A percentile compares a stretch with the other conserved stretches of the same genome.
phyloP scores from a whole-genome alignment of 35 echinoderm and acorn worm species.

The Ptychodera flava region DNA sequence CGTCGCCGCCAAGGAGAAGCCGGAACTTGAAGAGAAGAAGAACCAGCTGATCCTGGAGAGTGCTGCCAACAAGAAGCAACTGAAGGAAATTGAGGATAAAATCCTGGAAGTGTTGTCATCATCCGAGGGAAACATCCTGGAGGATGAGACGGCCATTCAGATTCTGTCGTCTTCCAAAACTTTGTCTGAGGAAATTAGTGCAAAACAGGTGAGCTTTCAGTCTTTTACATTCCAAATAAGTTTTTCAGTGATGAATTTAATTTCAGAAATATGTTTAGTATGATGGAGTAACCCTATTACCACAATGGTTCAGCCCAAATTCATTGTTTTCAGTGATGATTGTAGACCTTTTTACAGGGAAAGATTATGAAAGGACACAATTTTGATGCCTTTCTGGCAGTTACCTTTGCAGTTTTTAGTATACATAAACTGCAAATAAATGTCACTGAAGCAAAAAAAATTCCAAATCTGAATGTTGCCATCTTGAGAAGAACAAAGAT shows the following conservation, averaged over 20 bases:
- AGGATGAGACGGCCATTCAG: slow-evolving; percentile 98
- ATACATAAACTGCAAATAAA: too few species aligned
- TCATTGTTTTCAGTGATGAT: too few species aligned
- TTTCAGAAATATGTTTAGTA: slow-evolving; percentile 5
- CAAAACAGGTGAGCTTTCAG: slow-evolving; percentile 70
- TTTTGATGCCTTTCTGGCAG: too few species aligned
- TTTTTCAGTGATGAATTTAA: too few species aligned
- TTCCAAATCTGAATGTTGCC: not conserved
- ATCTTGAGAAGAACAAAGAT: not conserved
- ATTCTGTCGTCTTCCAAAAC: slow-evolving; percentile 96
- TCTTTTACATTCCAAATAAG: not conserved
- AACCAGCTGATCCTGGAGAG: slow-evolving; percentile 99
- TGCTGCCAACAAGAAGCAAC: slow-evolving; percentile 92
- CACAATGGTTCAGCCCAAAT: too few species aligned
- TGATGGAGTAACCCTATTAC: too few species aligned
- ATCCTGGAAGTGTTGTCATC: slow-evolving; percentile 92
- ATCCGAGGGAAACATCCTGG: slow-evolving; percentile 94
- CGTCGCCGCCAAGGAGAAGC: slow-evolving; percentile 98
- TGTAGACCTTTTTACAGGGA: too few species aligned
- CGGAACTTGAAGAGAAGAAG: slow-evolving; percentile 98
- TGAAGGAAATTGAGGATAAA: slow-evolving; percentile 99
- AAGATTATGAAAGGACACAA: too few species aligned
- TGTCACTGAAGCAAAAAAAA: not conserved
- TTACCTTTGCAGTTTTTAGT: too few species aligned
- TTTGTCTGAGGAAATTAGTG: slow-evolving; percentile 91